Percentiles rank a stretch among this genome's conserved stretches.
phyloP scores from a whole-genome alignment of 2,888 invertebrate species.

The Acleris literana region DNA sequence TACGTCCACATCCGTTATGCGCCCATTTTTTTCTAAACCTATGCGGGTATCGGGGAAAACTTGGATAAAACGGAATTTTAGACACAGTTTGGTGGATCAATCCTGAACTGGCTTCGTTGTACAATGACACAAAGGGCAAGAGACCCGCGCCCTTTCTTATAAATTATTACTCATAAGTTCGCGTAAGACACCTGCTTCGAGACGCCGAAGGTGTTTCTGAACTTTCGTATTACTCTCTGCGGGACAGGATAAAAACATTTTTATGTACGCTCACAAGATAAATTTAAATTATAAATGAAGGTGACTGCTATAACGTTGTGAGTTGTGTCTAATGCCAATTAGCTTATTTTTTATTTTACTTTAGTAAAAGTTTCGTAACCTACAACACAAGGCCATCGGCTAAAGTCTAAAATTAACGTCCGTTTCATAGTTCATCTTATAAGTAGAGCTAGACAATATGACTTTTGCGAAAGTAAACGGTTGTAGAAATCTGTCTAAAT shows the following conservation, averaged over 20 bases:
- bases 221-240: slow-evolving; percentile 38
- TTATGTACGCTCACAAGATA: background rate
- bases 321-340: slow-evolving; percentile 5
- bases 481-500: too few relatives aligned
- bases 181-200: slow-evolving; percentile 29
- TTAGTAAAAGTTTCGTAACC: background rate
- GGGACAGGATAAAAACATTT: slow-evolving; percentile 11
- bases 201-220: slow-evolving; percentile 39
- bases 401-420: too few relatives aligned
- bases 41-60: too few relatives aligned
- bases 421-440: too few relatives aligned
- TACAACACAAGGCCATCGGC: background rate
- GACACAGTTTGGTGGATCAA: background rate
- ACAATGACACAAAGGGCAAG: slow-evolving; percentile 52
- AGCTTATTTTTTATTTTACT: background rate
- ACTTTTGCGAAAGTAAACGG: too few relatives aligned
- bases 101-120: slow-evolving; percentile 12
- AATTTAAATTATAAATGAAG: slow-evolving; percentile 10
- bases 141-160: slow-evolving; percentile 48
- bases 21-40: too few relatives aligned
- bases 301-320: slow-evolving; percentile 1
- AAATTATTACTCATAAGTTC: slow-evolving; percentile 48
- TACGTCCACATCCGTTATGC: too few relatives aligned
- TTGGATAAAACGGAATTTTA: too few relatives aligned
- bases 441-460: too few relatives aligned